Percentiles rank a stretch among this genome's conserved stretches.
These are phyloP conservation scores for Pteropus rufus DNA, from an alignment of 2,797 vertebrate genomes.

Conservation along the genomic window DNA sequence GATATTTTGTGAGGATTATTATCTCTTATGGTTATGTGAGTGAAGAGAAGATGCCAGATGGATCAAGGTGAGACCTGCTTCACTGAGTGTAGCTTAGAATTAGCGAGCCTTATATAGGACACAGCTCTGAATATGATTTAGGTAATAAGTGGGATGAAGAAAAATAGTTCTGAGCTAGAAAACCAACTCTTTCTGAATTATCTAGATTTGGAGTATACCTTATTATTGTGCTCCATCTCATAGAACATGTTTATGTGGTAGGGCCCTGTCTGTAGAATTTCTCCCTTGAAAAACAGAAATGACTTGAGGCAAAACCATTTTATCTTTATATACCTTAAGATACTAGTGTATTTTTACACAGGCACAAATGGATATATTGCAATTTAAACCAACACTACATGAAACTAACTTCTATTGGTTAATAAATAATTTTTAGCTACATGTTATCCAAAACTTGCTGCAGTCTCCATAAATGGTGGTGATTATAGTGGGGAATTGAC, in stretches of 20 bases:
- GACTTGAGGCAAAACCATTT: neutral
- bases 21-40: neutral
- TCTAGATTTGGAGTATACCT: neutral
- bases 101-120: neutral
- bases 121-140: neutral
- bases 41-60: neutral
- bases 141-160: neutral
- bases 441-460: neutral
- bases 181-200: neutral
- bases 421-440: neutral
- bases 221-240: neutral
- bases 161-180: neutral
- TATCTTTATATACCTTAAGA: neutral
- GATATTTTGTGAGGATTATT: neutral
- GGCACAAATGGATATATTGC: neutral
- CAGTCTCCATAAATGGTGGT: neutral
- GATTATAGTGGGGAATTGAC: neutral
- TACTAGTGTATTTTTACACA: neutral
- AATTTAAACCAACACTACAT: neutral
- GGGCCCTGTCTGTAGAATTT: neutral
- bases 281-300: constrained; percentile 20
- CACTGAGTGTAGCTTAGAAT: neutral
- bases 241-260: neutral
- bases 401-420: neutral
- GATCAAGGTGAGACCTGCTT: neutral